phyloP scores from a whole-genome alignment of 1,140 invertebrate species.

The Aleiodes sp. region DNA sequence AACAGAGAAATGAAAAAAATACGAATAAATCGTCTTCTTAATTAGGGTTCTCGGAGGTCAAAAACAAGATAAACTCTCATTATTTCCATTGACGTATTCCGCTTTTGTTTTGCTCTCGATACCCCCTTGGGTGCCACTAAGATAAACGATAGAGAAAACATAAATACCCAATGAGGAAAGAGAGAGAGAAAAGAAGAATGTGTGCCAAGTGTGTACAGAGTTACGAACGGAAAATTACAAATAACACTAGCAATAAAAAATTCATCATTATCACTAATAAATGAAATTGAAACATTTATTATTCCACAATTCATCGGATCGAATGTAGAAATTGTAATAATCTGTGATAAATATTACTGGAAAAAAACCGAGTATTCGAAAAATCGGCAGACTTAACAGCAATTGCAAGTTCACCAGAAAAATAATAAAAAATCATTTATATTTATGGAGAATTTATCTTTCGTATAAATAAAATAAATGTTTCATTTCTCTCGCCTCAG shows the following conservation, averaged over 20 bases:
- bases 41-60: too few relatives aligned
- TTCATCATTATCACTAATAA: not conserved
- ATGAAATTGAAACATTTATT: not conserved
- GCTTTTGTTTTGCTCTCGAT: conserved; percentile 29
- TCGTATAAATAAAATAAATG: too few relatives aligned
- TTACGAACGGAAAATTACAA: not conserved
- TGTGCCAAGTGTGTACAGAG: not conserved
- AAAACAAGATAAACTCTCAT: conserved; percentile 2
- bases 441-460: not conserved
- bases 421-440: conserved; percentile 16
- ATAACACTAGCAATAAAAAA: not conserved
- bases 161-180: not conserved
- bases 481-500: too few relatives aligned
- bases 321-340: not conserved
- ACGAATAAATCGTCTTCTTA: too few relatives aligned
- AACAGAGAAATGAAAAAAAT: too few relatives aligned
- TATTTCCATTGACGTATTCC: conserved; percentile 12
- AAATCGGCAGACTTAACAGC: conserved; percentile 29
- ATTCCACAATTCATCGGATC: not conserved
- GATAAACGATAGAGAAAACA: not conserved
- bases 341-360: conserved; percentile 5
- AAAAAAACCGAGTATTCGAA: conserved; percentile 27
- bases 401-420: not conserved
- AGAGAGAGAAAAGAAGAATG: not conserved
- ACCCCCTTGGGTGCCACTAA: conserved; percentile 12